These are phyloP conservation scores for Octodon degus DNA, from an alignment of 2,113 vertebrate genomes.

Conservation along the genomic window DNA sequence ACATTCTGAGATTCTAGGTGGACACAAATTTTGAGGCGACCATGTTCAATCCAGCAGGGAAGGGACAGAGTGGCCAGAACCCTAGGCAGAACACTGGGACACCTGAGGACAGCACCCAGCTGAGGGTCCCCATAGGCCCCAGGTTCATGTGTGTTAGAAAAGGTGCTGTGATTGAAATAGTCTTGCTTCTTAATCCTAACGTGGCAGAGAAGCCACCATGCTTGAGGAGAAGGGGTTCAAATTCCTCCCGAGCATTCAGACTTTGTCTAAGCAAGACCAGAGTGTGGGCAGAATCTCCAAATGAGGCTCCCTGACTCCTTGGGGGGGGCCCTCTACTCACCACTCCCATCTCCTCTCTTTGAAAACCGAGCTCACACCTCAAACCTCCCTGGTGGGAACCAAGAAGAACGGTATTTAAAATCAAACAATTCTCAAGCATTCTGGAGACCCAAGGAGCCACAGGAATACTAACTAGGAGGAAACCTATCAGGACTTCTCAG, in stretches of 20 bases:
- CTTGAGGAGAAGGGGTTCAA: not conserved
- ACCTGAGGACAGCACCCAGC: not conserved
- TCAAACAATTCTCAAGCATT: not conserved
- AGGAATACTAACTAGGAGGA: slow-evolving; percentile 53
- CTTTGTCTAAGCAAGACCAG: not conserved
- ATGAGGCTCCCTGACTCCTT: rapidly evolving
- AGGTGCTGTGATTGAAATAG: not conserved
- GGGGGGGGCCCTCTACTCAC: not conserved
- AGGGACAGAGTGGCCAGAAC: rapidly evolving
- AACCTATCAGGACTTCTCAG: not conserved
- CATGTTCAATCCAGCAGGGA: not conserved
- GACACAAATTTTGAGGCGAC: not conserved
- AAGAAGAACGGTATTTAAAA: slow-evolving; percentile 34
- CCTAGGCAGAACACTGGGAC: rapidly evolving
- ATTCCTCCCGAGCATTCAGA: not conserved
- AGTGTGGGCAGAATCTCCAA: rapidly evolving
- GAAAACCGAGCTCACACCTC: not conserved
- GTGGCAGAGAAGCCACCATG: not conserved
- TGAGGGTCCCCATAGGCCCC: rapidly evolving
- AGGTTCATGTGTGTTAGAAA: not conserved
- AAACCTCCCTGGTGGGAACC: not conserved
- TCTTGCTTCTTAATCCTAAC: not conserved
- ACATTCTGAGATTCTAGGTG: not conserved
- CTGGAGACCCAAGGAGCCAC: not conserved
- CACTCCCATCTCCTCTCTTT: not conserved